These are phyloP conservation scores for Gonioctena quinquepunctata DNA, from an alignment of 1,140 invertebrate species.

Conservation along the genomic window DNA sequence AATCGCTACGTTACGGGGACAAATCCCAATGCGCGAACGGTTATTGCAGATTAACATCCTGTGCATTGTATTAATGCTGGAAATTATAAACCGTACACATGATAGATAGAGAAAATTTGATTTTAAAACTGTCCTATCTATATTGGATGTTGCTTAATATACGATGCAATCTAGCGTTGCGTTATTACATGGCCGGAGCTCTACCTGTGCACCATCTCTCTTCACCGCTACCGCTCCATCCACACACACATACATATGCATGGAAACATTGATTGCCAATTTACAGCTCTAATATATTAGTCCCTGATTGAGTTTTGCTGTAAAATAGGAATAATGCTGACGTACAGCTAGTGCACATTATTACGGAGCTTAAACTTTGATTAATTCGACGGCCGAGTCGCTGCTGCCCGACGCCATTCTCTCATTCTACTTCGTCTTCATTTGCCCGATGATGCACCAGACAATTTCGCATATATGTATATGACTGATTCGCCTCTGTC, in stretches of 20 bases:
- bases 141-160: slow-evolving; percentile 56
- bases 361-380: slow-evolving; percentile 57
- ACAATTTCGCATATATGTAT: background rate
- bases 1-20: slow-evolving; percentile 35
- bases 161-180: slow-evolving; percentile 54
- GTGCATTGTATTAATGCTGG: slow-evolving; percentile 56
- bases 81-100: slow-evolving; percentile 54
- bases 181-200: slow-evolving; percentile 48
- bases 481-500: background rate
- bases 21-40: slow-evolving; percentile 53
- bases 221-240: slow-evolving; percentile 29
- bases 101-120: slow-evolving; percentile 57
- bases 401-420: slow-evolving; percentile 14
- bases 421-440: slow-evolving; percentile 49
- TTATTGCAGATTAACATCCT: slow-evolving; percentile 57
- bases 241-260: slow-evolving; percentile 55
- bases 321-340: slow-evolving; percentile 58
- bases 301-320: slow-evolving; percentile 57
- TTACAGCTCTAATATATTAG: slow-evolving; percentile 58
- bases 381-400: slow-evolving; percentile 51
- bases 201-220: slow-evolving; percentile 34
- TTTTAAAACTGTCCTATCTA: slow-evolving; percentile 56
- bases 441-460: slow-evolving; percentile 32
- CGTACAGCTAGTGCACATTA: slow-evolving; percentile 54
- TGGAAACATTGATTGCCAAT: slow-evolving; percentile 58